A percentile compares a stretch with the other conserved stretches of the same genome.
Conservation (phyloP, 1,140 invertebrate species). For the Halictus rubicundus region DNA sequence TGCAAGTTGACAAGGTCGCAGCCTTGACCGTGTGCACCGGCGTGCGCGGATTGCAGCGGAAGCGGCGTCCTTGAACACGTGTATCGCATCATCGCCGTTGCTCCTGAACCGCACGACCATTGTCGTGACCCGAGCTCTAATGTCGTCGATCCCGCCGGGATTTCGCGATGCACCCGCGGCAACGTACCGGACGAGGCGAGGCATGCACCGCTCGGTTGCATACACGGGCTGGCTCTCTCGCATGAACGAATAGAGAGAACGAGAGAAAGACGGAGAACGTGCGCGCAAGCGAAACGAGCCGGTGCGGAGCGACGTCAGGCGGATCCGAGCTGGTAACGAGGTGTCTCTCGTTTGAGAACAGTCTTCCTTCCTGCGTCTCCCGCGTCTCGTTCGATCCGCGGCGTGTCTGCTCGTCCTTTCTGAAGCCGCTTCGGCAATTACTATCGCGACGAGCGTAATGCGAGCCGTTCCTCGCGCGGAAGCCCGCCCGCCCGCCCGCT, state of each 20-base stretch:
- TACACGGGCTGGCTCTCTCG: background rate
- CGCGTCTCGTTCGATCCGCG: background rate
- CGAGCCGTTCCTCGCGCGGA: conserved; percentile 24
- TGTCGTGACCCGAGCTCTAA: conserved; percentile 52
- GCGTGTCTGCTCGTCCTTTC: conserved; percentile 16
- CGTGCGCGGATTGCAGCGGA: conserved; percentile 27
- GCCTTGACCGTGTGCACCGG: conserved; percentile 29
- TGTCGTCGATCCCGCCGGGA: conserved; percentile 44
- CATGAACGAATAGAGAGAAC: background rate
- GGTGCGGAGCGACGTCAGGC: background rate
- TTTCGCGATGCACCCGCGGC: conserved; percentile 24
- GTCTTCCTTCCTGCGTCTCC: background rate
- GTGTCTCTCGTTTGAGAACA: too few relatives aligned
- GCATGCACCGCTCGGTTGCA: background rate
- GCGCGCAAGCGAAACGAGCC: conserved; percentile 1
- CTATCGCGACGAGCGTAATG: conserved; percentile 48
- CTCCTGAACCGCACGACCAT: conserved; percentile 44
- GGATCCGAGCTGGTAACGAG: conserved; percentile 9
- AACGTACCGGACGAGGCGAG: background rate
- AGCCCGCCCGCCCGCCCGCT: too few relatives aligned
- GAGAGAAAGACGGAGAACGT: background rate
- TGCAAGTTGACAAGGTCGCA: conserved; percentile 13
- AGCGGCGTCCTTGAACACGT: conserved; percentile 41
- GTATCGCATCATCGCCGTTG: conserved; percentile 36
- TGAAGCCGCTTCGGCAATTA: conserved; percentile 47